Base-by-base conservation (phyloP, 1,140 invertebrate species). In the Heterodera carotae region DNA sequence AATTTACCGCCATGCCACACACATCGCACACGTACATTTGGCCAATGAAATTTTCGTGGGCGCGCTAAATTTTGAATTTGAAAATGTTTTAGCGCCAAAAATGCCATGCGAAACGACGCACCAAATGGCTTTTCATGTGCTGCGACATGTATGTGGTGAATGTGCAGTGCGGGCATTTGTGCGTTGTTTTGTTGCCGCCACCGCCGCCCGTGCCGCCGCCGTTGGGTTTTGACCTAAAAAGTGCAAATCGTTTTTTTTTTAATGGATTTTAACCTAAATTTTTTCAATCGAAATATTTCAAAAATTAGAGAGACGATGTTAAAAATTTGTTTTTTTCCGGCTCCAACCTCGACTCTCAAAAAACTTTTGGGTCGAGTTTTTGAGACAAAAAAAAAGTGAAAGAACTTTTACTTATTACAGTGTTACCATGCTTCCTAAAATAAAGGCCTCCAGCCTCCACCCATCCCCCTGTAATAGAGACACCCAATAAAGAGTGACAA, bases 31-130 rank as follows among this genome's bases (percentile, higher is more conserved):
- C 64, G 36, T 74, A 74, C 71, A 74, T 91, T 77, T 85, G 80
- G 36, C 85, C 88, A 94, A 94, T 82, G 93, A 90, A 84, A 92
- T 92, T 48, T 90, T 89, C 70, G 90, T 88, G 64, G 89, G 90
- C 72, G 88, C 86, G 76, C 89, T 83, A 88, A 74, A 83, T 80
- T 70, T 72, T 76, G 43, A 36, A 56, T 73, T 53, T 39, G n/a
- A n/a, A n/a, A n/a, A 18, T 53, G 48, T 22, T 53, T 53, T 53
- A 18, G 64, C 39, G 29, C 31, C 25, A 59, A 56, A 60, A 53
- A 18, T 18, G 12, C 48, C 48, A 15, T 27, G n/a, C 75, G n/a
- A 33, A n/a, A n/a, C n/a, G n/a, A n/a, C n/a, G n/a, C n/a, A 78
- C 85, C 86, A 86, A 81, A 81, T 86, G 85, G 66, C 83, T 85